Percentiles rank a stretch among this genome's conserved stretches.
phyloP scores from a whole-genome alignment of 2,113 vertebrate species.

The Paedocypris sp. region DNA sequence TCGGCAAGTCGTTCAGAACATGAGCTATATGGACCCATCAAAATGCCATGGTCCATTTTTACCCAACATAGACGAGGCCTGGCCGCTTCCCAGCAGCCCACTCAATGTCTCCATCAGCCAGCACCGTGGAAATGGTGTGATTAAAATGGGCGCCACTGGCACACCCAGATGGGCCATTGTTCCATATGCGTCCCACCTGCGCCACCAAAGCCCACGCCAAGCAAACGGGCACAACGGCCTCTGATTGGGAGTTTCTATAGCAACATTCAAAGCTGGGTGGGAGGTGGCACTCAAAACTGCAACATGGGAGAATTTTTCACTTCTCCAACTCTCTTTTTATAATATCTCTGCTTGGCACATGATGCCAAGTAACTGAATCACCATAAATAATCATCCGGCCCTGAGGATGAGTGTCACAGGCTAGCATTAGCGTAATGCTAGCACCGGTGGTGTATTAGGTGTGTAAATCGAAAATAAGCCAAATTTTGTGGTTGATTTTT shows the following conservation, averaged over 20 bases:
- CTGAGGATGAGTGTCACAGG: constrained; percentile 58
- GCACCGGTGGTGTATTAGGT: constrained; percentile 22
- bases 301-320: constrained; percentile 51
- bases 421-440: constrained; percentile 53
- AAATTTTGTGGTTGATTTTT: no score
- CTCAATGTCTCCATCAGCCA: constrained; percentile 62
- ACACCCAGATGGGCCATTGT: constrained; percentile 61
- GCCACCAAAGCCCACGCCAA: constrained; percentile 60
- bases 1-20: neutral
- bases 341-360: constrained; percentile 63
- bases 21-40: neutral
- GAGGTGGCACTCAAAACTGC: constrained; percentile 46
- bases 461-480: no score
- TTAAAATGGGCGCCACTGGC: constrained; percentile 64
- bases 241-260: constrained; percentile 64
- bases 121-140: constrained; percentile 57
- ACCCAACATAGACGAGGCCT: constrained; percentile 26
- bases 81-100: constrained; percentile 51
- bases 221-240: constrained; percentile 49
- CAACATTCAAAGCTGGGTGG: constrained; percentile 49
- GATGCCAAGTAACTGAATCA: constrained; percentile 64
- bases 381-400: constrained; percentile 65
- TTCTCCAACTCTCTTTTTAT: constrained; percentile 41
- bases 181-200: constrained; percentile 69
- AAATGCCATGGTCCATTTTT: neutral